These are phyloP conservation scores for Andrena chrysosceles DNA, from an alignment of 2,888 invertebrate species.

Conservation along the genomic window DNA sequence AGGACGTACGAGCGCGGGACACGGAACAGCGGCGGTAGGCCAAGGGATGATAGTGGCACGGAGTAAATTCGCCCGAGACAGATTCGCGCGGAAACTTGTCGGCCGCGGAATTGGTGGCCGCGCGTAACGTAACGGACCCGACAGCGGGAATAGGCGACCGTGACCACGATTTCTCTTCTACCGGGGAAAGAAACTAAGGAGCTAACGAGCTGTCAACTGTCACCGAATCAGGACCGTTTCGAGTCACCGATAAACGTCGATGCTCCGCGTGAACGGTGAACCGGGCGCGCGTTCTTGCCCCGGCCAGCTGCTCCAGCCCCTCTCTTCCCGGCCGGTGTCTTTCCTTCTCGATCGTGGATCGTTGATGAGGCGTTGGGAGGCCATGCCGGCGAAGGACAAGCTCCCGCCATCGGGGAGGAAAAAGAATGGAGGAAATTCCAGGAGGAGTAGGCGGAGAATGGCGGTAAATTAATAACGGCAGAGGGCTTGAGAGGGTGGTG, in stretches of 20 bases:
- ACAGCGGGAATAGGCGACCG: conserved; percentile 55
- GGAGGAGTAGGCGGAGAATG: conserved; percentile 65
- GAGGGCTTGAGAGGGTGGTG: conserved; percentile 30
- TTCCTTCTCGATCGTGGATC: neutral
- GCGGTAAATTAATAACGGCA: conserved; percentile 75
- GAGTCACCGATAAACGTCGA: conserved; percentile 51
- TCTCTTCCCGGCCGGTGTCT: neutral
- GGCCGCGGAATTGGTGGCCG: conserved; percentile 46
- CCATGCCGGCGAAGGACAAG: conserved; percentile 29
- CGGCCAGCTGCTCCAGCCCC: no score
- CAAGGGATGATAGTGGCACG: conserved; percentile 33
- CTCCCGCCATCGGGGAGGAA: conserved; percentile 28
- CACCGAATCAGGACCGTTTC: conserved; percentile 52
- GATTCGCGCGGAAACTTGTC: conserved; percentile 62
- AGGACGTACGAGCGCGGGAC: conserved; percentile 54
- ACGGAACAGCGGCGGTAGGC: conserved; percentile 34
- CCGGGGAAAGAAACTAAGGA: conserved; percentile 72
- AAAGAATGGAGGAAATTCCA: conserved; percentile 64
- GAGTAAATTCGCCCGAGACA: conserved; percentile 46
- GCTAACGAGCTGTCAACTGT: conserved; percentile 78
- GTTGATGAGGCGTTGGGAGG: no score
- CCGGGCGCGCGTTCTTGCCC: neutral
- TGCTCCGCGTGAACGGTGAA: conserved; percentile 15
- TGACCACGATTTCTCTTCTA: conserved; percentile 64
- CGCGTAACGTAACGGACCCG: conserved; percentile 11